A percentile compares a stretch with the other conserved stretches of the same genome.
Evolutionary conservation across 1,140 invertebrate genomes (phyloP).

Genomic region (Orius insidiosus): DNA sequence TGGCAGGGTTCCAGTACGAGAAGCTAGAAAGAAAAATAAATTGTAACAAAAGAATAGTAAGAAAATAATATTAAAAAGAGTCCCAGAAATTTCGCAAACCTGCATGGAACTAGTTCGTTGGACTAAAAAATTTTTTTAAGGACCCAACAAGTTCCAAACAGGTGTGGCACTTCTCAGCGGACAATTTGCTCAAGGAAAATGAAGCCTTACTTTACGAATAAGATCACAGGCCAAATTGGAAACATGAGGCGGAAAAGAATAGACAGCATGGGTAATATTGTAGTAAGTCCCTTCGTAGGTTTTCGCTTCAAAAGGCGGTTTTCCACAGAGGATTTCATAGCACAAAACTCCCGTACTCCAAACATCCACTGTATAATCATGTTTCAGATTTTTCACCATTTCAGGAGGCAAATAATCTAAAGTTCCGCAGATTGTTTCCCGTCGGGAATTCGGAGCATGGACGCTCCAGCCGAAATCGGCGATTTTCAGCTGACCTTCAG

Average conservation of each 20-base stretch:
- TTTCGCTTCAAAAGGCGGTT: slow-evolving; percentile 75
- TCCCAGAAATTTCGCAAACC: too few relatives aligned
- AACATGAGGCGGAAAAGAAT: slow-evolving; percentile 55
- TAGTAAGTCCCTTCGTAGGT: slow-evolving; percentile 65
- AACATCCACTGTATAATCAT: slow-evolving; percentile 73
- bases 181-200: too few relatives aligned
- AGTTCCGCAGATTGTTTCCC: slow-evolving; percentile 86
- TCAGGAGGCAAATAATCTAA: slow-evolving; percentile 92
- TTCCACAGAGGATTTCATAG: slow-evolving; percentile 77
- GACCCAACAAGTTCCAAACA: too few relatives aligned
- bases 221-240: slow-evolving; percentile 60
- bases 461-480: slow-evolving; percentile 97
- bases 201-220: slow-evolving; percentile 47
- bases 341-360: slow-evolving; percentile 87
- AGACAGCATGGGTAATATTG: slow-evolving; percentile 61
- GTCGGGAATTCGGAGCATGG: slow-evolving; percentile 78
- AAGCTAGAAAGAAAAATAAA: slow-evolving; percentile 29
- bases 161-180: too few relatives aligned
- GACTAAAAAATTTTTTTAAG: too few relatives aligned
- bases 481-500: slow-evolving; percentile 78
- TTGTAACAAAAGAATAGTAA: too few relatives aligned
- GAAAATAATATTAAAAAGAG: too few relatives aligned
- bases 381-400: slow-evolving; percentile 70
- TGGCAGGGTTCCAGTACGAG: slow-evolving; percentile 52
- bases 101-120: too few relatives aligned